Conservation (phyloP, 2,797 vertebrate species). For the Okamejei kenojei region DNA sequence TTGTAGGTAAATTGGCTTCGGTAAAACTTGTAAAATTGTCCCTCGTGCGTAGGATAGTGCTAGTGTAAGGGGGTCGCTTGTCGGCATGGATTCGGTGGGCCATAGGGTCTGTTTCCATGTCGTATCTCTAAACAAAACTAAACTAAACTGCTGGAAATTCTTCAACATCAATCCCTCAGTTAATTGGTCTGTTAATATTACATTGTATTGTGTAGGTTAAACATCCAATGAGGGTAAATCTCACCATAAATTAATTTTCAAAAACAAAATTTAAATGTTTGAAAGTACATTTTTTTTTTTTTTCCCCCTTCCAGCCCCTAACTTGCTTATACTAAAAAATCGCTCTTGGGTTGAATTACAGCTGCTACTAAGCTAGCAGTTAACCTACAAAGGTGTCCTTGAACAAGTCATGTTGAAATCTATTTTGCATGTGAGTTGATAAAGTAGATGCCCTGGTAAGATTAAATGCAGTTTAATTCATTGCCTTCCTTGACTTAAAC, state of each 20-base stretch:
- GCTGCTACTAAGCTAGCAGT: neutral
- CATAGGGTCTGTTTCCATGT: no score
- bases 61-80: no score
- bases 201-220: neutral
- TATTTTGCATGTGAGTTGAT: neutral
- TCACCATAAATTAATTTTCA: neutral
- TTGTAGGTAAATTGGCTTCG: no score
- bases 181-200: neutral
- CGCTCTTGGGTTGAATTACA: neutral
- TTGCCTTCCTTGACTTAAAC: neutral
- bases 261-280: neutral
- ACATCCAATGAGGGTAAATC: neutral
- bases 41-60: no score
- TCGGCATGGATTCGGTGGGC: no score
- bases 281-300: neutral
- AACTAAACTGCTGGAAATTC: neutral
- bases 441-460: neutral
- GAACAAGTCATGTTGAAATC: conserved; percentile 8
- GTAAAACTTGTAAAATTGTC: no score
- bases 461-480: neutral
- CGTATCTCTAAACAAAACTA: no score
- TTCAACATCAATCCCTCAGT: neutral
- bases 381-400: neutral
- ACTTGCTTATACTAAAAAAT: neutral
- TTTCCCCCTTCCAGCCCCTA: neutral